Conservation (phyloP, 2,797 vertebrate species). For the Peromyscus attwateri region DNA sequence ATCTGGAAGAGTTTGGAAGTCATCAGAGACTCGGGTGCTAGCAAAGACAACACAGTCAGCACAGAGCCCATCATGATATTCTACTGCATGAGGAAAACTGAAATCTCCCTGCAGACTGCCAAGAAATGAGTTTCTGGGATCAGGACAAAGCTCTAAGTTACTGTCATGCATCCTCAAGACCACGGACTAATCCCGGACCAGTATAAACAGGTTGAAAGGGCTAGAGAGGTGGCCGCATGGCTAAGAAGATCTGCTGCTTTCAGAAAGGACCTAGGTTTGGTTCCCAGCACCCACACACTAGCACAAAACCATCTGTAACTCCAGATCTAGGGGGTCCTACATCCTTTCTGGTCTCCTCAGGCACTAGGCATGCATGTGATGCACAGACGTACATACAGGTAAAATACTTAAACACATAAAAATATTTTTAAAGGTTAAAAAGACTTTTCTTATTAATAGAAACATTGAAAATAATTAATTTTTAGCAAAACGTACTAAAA, state of each 20-base stretch:
- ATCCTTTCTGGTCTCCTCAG: background rate
- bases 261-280: background rate
- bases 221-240: background rate
- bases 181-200: background rate
- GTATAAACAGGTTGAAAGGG: background rate
- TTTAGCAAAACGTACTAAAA: conserved; percentile 44
- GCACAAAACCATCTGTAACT: background rate
- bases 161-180: background rate
- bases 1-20: background rate
- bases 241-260: background rate
- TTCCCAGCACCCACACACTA: background rate
- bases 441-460: background rate
- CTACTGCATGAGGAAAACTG: background rate
- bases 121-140: conserved; percentile 36
- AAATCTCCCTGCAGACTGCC: background rate
- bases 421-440: background rate
- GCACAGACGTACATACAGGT: background rate
- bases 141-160: conserved; percentile 6
- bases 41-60: background rate
- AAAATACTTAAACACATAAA: background rate
- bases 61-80: background rate
- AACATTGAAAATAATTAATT: background rate
- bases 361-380: background rate
- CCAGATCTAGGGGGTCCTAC: background rate
- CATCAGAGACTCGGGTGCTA: background rate